A percentile compares a stretch with the other conserved stretches of the same genome.
Conservation (phyloP, 1,140 invertebrate species). For the Meloidogyne floridensis region DNA sequence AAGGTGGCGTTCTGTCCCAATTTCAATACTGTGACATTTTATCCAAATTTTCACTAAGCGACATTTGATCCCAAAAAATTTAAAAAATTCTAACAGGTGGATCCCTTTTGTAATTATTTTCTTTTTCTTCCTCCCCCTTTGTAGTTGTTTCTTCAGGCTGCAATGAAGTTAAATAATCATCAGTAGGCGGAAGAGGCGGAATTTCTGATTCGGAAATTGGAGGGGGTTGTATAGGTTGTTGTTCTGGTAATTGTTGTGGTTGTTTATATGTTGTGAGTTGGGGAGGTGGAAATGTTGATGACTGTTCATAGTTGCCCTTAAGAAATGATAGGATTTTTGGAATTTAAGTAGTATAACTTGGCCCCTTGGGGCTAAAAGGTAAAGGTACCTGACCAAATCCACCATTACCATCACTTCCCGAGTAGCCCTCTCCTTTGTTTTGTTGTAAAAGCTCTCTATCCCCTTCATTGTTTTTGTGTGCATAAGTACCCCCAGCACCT, state of each 20-base stretch:
- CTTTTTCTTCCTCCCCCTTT: background rate
- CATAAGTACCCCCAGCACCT: background rate
- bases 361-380: too few species aligned
- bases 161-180: slow-evolving; percentile 18
- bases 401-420: background rate
- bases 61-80: background rate
- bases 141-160: background rate
- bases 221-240: background rate
- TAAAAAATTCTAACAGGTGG: background rate
- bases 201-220: background rate
- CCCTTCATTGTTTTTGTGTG: background rate
- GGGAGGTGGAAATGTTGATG: background rate
- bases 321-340: background rate
- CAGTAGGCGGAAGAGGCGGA: background rate
- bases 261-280: background rate
- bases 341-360: too few species aligned
- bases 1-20: too few species aligned
- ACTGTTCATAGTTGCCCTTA: background rate
- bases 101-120: slow-evolving; percentile 1
- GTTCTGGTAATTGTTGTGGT: background rate
- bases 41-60: background rate
- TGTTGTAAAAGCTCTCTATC: background rate
- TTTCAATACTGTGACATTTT: too few species aligned
- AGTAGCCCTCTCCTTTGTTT: background rate
- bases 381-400: background rate